Percentiles rank a stretch among this genome's conserved stretches.
Evolutionary conservation across 2,113 vertebrate species (phyloP).

Genomic region (Eudyptes chrysolophus): DNA sequence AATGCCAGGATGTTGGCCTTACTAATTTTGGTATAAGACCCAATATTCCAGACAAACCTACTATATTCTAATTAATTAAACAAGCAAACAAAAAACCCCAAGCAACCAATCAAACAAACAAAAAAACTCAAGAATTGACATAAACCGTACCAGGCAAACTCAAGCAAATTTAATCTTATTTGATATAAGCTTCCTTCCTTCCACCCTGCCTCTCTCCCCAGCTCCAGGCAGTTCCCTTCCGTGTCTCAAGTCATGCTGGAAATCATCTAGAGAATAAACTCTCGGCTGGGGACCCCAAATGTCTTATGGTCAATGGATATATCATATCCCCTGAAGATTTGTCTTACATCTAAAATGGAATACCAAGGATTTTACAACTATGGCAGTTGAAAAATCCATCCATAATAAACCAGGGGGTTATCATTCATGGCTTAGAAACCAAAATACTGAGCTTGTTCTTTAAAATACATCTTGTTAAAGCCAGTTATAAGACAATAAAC

Average conservation of each 20-base stretch:
- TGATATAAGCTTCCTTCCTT: neutral
- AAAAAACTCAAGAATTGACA: neutral
- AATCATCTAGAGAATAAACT: neutral
- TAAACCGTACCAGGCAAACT: neutral
- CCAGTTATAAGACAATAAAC: slow-evolving; percentile 9
- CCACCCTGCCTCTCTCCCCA: neutral
- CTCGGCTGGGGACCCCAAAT: neutral
- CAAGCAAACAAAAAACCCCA: neutral
- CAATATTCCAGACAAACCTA: neutral
- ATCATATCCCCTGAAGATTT: neutral
- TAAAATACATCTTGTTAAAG: neutral
- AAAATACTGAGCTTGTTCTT: neutral
- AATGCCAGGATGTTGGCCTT: neutral
- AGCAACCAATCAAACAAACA: neutral
- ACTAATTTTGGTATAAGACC: neutral
- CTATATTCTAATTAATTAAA: neutral
- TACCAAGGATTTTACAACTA: neutral
- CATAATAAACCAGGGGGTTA: neutral
- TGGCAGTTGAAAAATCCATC: neutral
- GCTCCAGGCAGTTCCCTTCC: neutral
- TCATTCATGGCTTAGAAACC: neutral
- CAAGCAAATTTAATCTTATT: neutral
- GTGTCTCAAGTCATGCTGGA: neutral
- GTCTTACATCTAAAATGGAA: neutral
- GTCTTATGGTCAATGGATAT: neutral